Evolutionary conservation across 2,888 invertebrate genomes (phyloP), one percentile per base, ranked within the genome.

Genomic region (Acleris cristana): DNA sequence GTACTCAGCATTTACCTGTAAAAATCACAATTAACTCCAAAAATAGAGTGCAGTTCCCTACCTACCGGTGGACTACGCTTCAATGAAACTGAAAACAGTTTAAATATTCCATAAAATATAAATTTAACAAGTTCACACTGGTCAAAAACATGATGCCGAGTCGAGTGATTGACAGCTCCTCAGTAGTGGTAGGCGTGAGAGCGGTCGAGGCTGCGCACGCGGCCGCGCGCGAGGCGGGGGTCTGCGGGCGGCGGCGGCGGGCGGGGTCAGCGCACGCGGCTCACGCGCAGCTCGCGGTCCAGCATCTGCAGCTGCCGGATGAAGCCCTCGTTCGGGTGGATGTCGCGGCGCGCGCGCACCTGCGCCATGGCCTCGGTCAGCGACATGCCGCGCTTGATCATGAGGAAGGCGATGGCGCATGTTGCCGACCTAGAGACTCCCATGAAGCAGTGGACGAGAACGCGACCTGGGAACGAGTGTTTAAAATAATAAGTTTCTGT

Each of bases 391-490:
- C 95, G 95, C 79, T 95, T 95, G 76, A 97, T 95, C 96, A 97
- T 97, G 69, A 97, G 92, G 83, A 96, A 97, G 6, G 97, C 96
- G 72, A 97, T 87, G 2, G 96, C 96, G 79, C 96, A 95, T 1
- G 97, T 97, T 58, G 96, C 96, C 51, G 97, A 97, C 10, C 97
- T 95, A 2, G 97, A 97, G 77, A 97, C 95, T 40, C 97, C 97
- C 93, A 96, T 95, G 76, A 96, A 90, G 79, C 97, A 97, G 84
- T 97, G 96, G 8, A 97, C 96, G 67, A 96, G 93, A 48, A 96
- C 95, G 82, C 96, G 96, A 71, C 97, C 97, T 97, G 82, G 10
- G 80, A 83, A 57, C 40, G 60, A 14, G 40, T 4, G 40, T 12
- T 48, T 18, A 48, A 48, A 48, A 48, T n/a, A 7, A 2, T 45